phyloP scores from a whole-genome alignment of 2,888 invertebrate genomes.

The Gryllus longicercus region DNA sequence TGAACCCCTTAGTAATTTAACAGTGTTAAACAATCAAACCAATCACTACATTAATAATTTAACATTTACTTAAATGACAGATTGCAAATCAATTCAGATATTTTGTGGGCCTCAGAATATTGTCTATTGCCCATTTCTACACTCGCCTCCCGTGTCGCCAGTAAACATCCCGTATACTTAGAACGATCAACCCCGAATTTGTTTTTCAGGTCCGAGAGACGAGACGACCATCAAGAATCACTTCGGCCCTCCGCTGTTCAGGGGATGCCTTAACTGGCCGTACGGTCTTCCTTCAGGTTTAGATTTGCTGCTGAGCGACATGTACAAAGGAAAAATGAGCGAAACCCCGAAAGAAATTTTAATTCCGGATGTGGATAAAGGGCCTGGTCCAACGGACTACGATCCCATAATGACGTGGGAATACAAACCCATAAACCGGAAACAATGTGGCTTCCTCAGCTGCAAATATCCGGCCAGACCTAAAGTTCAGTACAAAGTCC shows the following conservation, averaged over 20 bases:
- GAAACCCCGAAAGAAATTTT: neutral
- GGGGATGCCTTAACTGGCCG: neutral
- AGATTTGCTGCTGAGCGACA: neutral
- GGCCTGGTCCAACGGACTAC: neutral
- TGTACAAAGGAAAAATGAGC: neutral
- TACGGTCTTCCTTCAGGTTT: neutral
- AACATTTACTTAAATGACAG: no score
- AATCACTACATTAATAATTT: no score
- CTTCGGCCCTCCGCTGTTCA: neutral
- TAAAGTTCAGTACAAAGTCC: neutral
- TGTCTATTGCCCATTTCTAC: no score
- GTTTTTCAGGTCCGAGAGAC: neutral
- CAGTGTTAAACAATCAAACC: no score
- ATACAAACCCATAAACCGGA: neutral
- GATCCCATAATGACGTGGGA: neutral
- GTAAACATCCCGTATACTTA: no score
- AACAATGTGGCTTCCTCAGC: neutral
- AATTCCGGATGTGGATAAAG: neutral
- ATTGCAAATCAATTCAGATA: no score
- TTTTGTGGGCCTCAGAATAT: no score
- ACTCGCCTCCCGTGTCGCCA: no score
- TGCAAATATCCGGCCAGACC: neutral
- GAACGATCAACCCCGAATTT: neutral
- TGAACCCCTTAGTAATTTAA: no score
- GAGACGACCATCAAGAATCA: constrained; percentile 5